These are phyloP conservation scores for Tuberolachnus salignus DNA, from an alignment of 2,888 invertebrate genomes.

Conservation along the genomic window DNA sequence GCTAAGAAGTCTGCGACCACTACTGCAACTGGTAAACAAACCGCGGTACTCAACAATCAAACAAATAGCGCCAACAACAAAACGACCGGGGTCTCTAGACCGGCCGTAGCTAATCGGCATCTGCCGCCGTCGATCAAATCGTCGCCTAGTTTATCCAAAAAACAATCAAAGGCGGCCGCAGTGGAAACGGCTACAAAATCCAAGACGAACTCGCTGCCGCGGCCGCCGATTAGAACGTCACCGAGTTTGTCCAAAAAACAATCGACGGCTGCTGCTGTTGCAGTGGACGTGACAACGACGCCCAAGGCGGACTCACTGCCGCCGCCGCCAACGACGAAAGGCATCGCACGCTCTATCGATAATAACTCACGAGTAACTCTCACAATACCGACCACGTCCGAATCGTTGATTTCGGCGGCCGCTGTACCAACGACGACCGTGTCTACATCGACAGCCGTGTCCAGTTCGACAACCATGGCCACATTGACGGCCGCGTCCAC, in stretches of 20 bases:
- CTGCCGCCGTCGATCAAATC: background rate
- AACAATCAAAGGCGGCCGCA: background rate
- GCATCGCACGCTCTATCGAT: background rate
- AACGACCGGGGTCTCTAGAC: background rate
- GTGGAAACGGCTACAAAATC: no score
- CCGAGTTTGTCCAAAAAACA: conserved; percentile 1
- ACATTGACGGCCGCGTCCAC: background rate
- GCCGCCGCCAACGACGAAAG: background rate
- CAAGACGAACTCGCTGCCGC: background rate
- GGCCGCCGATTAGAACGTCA: background rate
- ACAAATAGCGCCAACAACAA: conserved; percentile 38
- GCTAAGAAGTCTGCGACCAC: background rate
- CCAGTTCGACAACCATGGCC: background rate
- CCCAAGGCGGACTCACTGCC: background rate
- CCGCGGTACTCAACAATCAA: conserved; percentile 49
- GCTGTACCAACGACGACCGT: background rate
- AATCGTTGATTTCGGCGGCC: background rate
- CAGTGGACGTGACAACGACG: background rate
- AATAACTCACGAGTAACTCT: no score
- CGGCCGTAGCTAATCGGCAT: background rate
- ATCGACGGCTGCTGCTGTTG: background rate
- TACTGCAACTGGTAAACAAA: background rate
- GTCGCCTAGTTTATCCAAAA: conserved; percentile 8
- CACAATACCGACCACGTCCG: background rate
- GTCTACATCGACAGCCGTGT: background rate